Evolutionary conservation across 1,140 invertebrate species (phyloP), one percentile per base, ranked within the genome.

Genomic region (Odontomachus brunneus): DNA sequence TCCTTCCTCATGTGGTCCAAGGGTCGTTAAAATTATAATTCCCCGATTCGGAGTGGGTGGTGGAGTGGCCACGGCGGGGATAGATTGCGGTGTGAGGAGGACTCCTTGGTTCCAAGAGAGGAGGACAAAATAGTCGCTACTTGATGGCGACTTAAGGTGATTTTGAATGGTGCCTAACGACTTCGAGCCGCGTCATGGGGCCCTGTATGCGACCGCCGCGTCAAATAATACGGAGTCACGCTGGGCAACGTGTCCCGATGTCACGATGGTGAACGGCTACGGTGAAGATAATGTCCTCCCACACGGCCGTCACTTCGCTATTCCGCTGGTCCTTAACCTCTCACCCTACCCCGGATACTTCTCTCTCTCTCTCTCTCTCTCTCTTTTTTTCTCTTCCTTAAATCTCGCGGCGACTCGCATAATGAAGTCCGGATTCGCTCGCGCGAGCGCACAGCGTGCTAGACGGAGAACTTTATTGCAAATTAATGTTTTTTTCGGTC

Each of bases 101-200:
- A 74, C 57, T 59, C 48, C 19, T 62, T 33, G 78, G 78, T 84
- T 53, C 63, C 83, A 85, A 48, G 83, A 65, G 83, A 66, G 57
- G 78, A 82, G 88, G 86, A 92, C 87, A 91, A 93, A 93, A 92
- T 91, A 92, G 91, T 90, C 85, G 91, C 92, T 93, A 93, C 91
- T 92, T 91, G 91, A 93, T 92, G 88, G 91, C 87, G 92, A 92
- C 92, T 92, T 92, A 91, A 93, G 90, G 91, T 92, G 91, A 92
- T 92, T 92, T 91, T 94, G 91, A 93, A 94, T 94, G 90, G 92
- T 92, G 89, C 84, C 92, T 93, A 93, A 93, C 92, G 93, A 94
- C 92, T 93, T 91, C 75, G 88, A 91, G 91, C 90, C 89, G 84
- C 92, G 91, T 93, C 92, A 93, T 90, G 91, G 90, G 89, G 90